phyloP scores from a whole-genome alignment of 2,797 vertebrate species.

The Brachyalestes nurse region DNA sequence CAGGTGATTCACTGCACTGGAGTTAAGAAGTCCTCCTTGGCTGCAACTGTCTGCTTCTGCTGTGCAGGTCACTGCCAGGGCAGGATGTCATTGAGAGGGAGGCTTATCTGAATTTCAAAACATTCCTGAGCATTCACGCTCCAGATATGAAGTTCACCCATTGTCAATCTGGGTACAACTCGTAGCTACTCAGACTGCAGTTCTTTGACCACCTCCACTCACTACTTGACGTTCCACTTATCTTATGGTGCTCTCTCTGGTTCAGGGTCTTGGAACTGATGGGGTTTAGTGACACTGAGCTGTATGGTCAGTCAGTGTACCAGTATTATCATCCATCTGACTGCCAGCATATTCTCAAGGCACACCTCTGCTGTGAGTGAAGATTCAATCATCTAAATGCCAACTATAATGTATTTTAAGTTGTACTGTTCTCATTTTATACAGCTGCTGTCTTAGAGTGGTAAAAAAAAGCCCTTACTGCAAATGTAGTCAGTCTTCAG shows the following conservation, averaged over 20 bases:
- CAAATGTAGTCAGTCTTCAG: not conserved
- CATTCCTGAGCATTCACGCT: conserved; percentile 61
- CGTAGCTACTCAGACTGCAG: not conserved
- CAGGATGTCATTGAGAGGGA: conserved; percentile 40
- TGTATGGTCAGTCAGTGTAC: conserved; percentile 63
- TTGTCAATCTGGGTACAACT: conserved; percentile 62
- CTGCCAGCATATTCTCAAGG: conserved; percentile 56
- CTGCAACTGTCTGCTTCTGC: conserved; percentile 54
- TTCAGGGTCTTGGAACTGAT: conserved; percentile 60
- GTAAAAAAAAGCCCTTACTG: not conserved
- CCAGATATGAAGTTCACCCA: conserved; percentile 66
- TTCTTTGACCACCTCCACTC: not conserved
- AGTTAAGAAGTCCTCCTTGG: conserved; percentile 44
- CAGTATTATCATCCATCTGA: conserved; percentile 63
- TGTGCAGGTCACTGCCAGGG: conserved; percentile 60
- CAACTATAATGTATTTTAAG: not conserved
- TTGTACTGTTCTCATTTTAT: not conserved
- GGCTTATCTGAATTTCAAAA: conserved; percentile 39
- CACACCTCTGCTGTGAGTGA: conserved; percentile 61
- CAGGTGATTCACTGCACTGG: conserved; percentile 65
- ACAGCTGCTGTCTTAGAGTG: no score
- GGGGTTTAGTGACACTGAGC: conserved; percentile 62
- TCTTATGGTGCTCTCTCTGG: not conserved
- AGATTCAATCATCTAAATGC: not conserved
- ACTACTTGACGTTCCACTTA: not conserved